These are phyloP conservation scores for Oligia strigilis DNA, from an alignment of 2,888 invertebrate species.

Conservation along the genomic window DNA sequence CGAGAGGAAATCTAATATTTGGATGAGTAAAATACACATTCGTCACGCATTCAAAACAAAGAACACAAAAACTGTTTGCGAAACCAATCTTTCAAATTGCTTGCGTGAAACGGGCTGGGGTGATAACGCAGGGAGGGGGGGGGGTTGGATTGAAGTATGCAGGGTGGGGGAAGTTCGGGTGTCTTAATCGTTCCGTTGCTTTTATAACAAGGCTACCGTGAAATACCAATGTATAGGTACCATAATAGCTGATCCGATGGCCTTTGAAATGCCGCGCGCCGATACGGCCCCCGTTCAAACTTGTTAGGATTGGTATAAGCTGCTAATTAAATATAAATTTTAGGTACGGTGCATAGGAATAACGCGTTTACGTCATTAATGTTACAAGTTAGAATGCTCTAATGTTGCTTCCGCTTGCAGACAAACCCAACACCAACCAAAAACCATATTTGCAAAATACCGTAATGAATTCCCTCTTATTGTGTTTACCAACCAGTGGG, in stretches of 20 bases:
- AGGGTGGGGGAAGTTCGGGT: slow-evolving; percentile 27
- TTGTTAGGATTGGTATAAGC: neutral
- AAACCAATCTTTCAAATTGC: slow-evolving; percentile 65
- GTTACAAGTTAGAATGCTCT: neutral
- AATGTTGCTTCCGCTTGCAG: neutral
- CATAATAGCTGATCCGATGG: slow-evolving; percentile 23
- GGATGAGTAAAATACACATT: slow-evolving; percentile 20
- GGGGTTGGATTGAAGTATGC: neutral
- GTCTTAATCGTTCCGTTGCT: slow-evolving; percentile 58
- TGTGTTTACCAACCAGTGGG: neutral
- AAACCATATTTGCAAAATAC: neutral
- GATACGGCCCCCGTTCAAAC: neutral
- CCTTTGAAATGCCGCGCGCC: neutral
- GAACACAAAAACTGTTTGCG: slow-evolving; percentile 50
- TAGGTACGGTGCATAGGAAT: neutral
- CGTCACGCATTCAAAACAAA: slow-evolving; percentile 30
- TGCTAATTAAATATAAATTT: neutral
- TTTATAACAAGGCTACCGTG: slow-evolving; percentile 53
- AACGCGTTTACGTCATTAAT: neutral
- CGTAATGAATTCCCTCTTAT: neutral
- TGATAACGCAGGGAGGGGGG: slow-evolving; percentile 34
- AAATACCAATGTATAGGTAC: slow-evolving; percentile 37
- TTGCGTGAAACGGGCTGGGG: slow-evolving; percentile 45
- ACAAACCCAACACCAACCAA: neutral
- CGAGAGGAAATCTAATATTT: slow-evolving; percentile 24